phyloP scores from a whole-genome alignment of 2,888 invertebrate genomes.

The Xanthorhoe spadicearia region DNA sequence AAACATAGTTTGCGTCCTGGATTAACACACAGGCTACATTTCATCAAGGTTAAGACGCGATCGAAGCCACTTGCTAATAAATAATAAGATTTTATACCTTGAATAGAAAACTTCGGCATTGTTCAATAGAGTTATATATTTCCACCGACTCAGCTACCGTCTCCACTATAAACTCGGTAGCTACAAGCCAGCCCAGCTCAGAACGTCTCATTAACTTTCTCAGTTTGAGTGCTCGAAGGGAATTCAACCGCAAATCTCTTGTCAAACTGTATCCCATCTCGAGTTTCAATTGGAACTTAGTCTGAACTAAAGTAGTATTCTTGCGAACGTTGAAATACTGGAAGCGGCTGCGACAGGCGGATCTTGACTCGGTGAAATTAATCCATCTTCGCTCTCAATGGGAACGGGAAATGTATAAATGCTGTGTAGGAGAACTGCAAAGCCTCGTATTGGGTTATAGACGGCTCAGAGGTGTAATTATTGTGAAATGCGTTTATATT shows the following conservation, averaged over 20 bases:
- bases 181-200: slow-evolving; percentile 27
- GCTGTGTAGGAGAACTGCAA: slow-evolving; percentile 41
- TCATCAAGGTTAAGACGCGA: no score
- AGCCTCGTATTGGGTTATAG: slow-evolving; percentile 25
- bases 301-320: slow-evolving; percentile 73
- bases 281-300: slow-evolving; percentile 78
- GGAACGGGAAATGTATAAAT: slow-evolving; percentile 65
- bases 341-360: slow-evolving; percentile 68
- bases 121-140: background rate
- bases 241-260: slow-evolving; percentile 70
- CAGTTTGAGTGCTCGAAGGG: slow-evolving; percentile 58
- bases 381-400: slow-evolving; percentile 74
- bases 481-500: slow-evolving; percentile 24
- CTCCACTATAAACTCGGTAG: slow-evolving; percentile 8
- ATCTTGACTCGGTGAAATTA: slow-evolving; percentile 78
- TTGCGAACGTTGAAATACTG: slow-evolving; percentile 67
- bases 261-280: slow-evolving; percentile 70
- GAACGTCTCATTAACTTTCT: slow-evolving; percentile 44
- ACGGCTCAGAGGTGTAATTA: slow-evolving; percentile 25
- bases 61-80: no score
- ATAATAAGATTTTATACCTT: background rate
- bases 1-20: no score
- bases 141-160: background rate
- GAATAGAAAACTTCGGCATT: background rate
- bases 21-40: no score